These are phyloP conservation scores for Cacatua alba DNA, from an alignment of 2,113 vertebrate species.

Conservation along the genomic window DNA sequence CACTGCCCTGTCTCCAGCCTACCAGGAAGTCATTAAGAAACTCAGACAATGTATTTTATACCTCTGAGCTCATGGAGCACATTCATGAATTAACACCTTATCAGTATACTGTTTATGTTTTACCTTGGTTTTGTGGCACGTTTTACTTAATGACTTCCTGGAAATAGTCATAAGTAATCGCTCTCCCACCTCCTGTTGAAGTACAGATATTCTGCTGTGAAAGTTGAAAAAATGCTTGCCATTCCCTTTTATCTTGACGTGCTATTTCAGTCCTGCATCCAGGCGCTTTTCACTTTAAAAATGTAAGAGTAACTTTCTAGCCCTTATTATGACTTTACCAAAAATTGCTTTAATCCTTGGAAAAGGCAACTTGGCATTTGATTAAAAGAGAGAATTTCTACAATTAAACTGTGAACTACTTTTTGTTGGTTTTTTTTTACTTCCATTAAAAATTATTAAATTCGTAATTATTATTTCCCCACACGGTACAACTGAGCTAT, in stretches of 20 bases:
- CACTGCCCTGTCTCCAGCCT: too few relatives aligned
- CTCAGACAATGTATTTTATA: neutral
- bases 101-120: neutral
- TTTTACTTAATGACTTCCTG: constrained; percentile 40
- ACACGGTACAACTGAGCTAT: neutral
- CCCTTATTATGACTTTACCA: neutral
- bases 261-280: neutral
- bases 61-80: neutral
- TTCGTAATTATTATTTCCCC: neutral
- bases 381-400: neutral
- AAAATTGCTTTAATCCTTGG: neutral
- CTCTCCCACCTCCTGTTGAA: neutral
- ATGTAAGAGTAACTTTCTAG: neutral
- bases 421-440: neutral
- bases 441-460: neutral
- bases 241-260: neutral
- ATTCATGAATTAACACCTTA: neutral
- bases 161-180: neutral
- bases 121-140: neutral
- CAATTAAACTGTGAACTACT: neutral
- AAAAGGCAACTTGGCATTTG: neutral
- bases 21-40: neutral
- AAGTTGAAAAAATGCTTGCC: neutral
- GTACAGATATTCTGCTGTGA: neutral
- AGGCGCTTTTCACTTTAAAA: neutral